phyloP scores from a whole-genome alignment of 1,140 invertebrate species.

The Heliconius congener region DNA sequence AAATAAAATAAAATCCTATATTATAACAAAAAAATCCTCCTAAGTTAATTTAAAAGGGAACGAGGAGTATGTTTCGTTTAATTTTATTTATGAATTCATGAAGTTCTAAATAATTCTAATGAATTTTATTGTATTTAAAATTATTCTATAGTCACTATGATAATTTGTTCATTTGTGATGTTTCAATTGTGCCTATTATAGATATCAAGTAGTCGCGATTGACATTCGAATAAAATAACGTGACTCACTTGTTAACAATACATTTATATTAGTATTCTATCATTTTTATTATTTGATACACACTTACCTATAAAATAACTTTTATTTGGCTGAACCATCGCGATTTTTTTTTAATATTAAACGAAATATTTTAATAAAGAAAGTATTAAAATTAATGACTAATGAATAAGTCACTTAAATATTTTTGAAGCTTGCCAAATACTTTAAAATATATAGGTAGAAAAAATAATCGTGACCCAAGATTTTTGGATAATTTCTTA shows the following conservation, averaged over 20 bases:
- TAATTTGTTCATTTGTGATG: slow-evolving; percentile 1
- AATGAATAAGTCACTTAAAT: neutral
- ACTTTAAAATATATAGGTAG: neutral
- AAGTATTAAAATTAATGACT: too few relatives aligned
- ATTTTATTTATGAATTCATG: too few relatives aligned
- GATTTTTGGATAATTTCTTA: neutral
- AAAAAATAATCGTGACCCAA: neutral
- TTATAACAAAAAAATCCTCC: too few relatives aligned
- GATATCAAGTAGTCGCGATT: slow-evolving; percentile 29
- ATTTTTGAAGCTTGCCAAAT: neutral
- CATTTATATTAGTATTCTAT: neutral
- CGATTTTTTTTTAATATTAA: neutral
- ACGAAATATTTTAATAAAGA: neutral
- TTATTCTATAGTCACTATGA: neutral
- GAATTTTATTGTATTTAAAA: neutral
- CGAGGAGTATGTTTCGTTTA: too few relatives aligned
- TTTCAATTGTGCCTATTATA: slow-evolving; percentile 27
- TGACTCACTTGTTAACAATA: slow-evolving; percentile 19
- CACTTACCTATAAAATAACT: neutral
- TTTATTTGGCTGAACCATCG: too few relatives aligned
- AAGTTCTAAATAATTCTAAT: too few relatives aligned
- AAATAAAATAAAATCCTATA: too few relatives aligned
- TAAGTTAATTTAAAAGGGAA: too few relatives aligned
- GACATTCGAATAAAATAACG: slow-evolving; percentile 30
- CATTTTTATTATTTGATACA: neutral